Evolutionary conservation across 2,113 vertebrate genomes (phyloP).

Genomic region (Alaudala cheleensis): DNA sequence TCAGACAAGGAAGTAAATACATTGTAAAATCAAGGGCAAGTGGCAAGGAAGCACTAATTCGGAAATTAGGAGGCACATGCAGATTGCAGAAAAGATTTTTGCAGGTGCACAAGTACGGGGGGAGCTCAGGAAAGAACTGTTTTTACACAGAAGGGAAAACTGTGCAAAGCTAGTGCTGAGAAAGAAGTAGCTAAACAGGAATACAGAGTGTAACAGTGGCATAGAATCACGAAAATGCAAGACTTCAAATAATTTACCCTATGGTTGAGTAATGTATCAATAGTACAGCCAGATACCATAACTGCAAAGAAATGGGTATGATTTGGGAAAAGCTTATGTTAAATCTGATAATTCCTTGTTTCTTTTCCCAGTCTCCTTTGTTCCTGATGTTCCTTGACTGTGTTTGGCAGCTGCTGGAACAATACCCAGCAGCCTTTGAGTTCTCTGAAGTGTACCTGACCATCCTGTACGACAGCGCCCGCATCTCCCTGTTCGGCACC

Average conservation of each 20-base stretch:
- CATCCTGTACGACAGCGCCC: constrained; percentile 88
- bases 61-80: background rate
- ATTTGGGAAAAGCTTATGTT: background rate
- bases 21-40: background rate
- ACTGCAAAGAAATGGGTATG: background rate
- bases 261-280: background rate
- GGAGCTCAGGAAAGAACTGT: background rate
- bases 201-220: background rate
- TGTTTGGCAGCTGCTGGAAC: constrained; percentile 94
- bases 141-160: background rate
- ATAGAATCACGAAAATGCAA: background rate
- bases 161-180: background rate
- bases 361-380: constrained; percentile 83
- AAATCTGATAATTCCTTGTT: background rate
- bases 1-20: background rate
- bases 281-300: background rate
- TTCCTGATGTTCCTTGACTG: constrained; percentile 96
- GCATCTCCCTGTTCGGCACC: constrained; percentile 91
- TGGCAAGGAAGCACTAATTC: background rate
- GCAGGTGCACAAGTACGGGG: background rate
- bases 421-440: constrained; percentile 93
- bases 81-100: background rate
- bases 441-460: constrained; percentile 94
- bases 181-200: background rate
- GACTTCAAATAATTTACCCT: background rate